Base-by-base conservation (phyloP, 2,797 vertebrate genomes). In the Lerista edwardsae region DNA sequence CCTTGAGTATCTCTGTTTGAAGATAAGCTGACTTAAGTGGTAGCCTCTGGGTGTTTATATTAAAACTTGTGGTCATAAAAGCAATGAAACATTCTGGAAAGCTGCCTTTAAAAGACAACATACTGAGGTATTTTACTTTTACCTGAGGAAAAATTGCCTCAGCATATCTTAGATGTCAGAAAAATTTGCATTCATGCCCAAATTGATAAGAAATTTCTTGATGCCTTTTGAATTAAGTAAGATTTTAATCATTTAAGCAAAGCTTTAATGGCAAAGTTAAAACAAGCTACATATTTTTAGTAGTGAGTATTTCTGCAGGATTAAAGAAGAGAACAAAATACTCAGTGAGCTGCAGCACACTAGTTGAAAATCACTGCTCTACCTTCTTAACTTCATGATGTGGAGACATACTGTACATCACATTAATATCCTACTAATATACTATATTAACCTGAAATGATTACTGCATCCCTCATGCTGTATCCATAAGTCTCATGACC, bases 201-300 rank as follows among this genome's bases (percentile, higher is more conserved):
- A 65, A 77, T 36, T 82, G 21, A 1, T 87, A 82, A 23, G 75
- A 75, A 36, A n/a, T 83, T 87, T 31, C 11, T 27, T 41, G 85
- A 27, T 72, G 34, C 14, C 25, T 90, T 73, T 41, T 84, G 61
- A 69, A 29, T 1, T 79, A 92, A 86, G 51, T 76, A 80, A 77
- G 25, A 61, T 29, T 9, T 85, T 41, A 81, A 14, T 67, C 12
- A 75, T 82, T 34, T 79, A 71, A 14, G 2, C 25, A 59, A 86
- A 27, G 47, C 73, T 8, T 72, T n/a, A 76, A 29, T 68, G 44
- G 25, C 47, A 75, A 31, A 67, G 8, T 10, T 75, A 75, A 75
- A 75, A 75, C 12, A 36, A 64, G 31, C 19, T 83, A 55, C 67
- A 41, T 39, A 27, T 31, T 67, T 83, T 12, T 67, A 55, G 44